Conservation (phyloP, 2,888 invertebrate species). For the Heliothis peltigera region DNA sequence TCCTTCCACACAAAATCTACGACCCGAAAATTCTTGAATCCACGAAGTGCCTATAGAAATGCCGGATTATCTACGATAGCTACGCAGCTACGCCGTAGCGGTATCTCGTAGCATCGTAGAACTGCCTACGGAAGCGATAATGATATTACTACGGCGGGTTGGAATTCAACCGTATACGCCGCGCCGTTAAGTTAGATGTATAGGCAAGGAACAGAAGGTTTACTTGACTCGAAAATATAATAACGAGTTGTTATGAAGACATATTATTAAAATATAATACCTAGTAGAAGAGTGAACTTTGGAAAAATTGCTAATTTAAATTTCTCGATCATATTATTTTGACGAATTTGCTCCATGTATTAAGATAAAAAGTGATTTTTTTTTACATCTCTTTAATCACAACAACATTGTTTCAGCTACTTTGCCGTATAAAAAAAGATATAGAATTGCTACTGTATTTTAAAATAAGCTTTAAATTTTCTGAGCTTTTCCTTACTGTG, state of each 20-base stretch:
- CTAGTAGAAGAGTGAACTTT: background rate
- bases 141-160: slow-evolving; percentile 47
- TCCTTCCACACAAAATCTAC: slow-evolving; percentile 11
- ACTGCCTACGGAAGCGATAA: slow-evolving; percentile 56
- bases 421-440: no score
- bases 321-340: no score
- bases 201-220: slow-evolving; percentile 15
- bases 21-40: slow-evolving; percentile 34
- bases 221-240: background rate
- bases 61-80: slow-evolving; percentile 44
- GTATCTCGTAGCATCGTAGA: slow-evolving; percentile 58
- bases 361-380: no score
- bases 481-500: slow-evolving; percentile 2
- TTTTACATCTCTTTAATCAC: no score
- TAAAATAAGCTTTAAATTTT: slow-evolving; percentile 6
- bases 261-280: background rate
- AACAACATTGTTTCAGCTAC: no score
- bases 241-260: no score
- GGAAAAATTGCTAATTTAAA: background rate
- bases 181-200: slow-evolving; percentile 19
- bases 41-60: slow-evolving; percentile 38
- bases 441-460: no score
- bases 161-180: slow-evolving; percentile 39
- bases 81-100: slow-evolving; percentile 61
- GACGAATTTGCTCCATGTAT: no score